Evolutionary conservation across 1,140 invertebrate genomes (phyloP), one percentile per base, ranked within the genome.

Genomic region (Pachypeltis micranthus): DNA sequence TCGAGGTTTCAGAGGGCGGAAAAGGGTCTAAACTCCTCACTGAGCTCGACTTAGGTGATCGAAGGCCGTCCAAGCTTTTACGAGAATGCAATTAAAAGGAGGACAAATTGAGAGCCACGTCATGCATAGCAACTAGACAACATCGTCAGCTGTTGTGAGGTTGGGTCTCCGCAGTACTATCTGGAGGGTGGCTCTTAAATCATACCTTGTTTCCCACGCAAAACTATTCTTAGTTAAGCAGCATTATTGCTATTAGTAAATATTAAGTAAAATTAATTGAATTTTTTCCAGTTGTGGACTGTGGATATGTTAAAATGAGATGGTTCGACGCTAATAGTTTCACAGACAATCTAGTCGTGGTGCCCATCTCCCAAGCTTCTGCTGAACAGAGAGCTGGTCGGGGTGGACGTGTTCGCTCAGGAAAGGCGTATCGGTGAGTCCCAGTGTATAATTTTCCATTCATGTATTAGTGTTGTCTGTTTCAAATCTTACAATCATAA

Each of bases 291-390:
- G 94, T 98, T 54, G 84, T 98, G 59, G 96, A 99, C 74, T 87
- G 90, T 76, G 96, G 96, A 1, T 99, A 95, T 78, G 91, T 95
- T n/a, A 99, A 98, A 79, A 73, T 96, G 57, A 86, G 89, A 28
- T 94, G 90, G 79, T 96, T 88, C 72, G 91, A 96, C 71, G 79
- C 85, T 0, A 81, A 85, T 27, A 86, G 89, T 16, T 85, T 87
- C 23, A 89, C 91, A 12, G 93, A 98, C 73, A 86, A 84, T 58
- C 74, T 99, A 1, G 82, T 93, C 10, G 80, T 91, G 1, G 83
- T 92, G 34, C 88, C 93, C 0, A 81, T 92, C 14, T 93, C 92
- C 1, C 85, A 88, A 78, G 90, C 93, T 7, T 93, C 91, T 14
- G 94, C 95, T 0, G 78, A 86, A 56, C 96, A 99, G 76, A 76